phyloP scores from a whole-genome alignment of 2,113 vertebrate genomes.

The Stictonetta naevosa region DNA sequence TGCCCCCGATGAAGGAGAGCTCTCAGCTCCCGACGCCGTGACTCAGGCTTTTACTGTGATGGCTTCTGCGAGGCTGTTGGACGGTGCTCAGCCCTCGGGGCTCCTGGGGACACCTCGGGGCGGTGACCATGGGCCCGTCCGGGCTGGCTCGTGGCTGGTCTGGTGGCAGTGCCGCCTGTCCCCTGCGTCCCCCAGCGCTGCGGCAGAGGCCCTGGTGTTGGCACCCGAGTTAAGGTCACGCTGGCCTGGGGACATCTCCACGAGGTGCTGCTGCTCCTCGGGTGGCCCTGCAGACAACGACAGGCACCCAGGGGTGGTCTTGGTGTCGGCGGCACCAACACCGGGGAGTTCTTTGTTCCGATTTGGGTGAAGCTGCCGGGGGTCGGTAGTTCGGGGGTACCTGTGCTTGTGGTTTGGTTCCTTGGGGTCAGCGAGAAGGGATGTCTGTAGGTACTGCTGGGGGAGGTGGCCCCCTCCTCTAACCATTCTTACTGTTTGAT shows the following conservation, averaged over 20 bases:
- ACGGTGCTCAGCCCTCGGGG: not conserved
- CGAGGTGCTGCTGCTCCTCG: not conserved
- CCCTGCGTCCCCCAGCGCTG: not conserved
- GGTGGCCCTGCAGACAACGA: no score
- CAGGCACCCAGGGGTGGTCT: no score
- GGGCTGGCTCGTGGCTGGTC: not conserved
- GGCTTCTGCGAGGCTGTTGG: not conserved
- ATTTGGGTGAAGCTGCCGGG: not conserved
- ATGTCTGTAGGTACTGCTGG: no score
- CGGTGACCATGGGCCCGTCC: fast-evolving
- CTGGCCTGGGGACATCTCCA: not conserved
- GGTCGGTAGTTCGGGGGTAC: not conserved
- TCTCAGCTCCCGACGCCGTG: not conserved
- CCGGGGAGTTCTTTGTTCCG: not conserved
- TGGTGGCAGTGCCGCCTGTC: not conserved
- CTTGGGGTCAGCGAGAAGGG: not conserved
- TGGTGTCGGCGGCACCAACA: not conserved
- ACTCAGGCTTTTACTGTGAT: conserved; percentile 24
- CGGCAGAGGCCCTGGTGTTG: not conserved
- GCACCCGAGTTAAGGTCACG: not conserved
- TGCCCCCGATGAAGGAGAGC: not conserved
- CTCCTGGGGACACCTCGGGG: not conserved
- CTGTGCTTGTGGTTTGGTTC: not conserved
- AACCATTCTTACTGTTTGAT: not conserved
- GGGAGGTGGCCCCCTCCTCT: not conserved